Conservation (phyloP, 2,888 invertebrate genomes). For the Bembecia ichneumoniformis region DNA sequence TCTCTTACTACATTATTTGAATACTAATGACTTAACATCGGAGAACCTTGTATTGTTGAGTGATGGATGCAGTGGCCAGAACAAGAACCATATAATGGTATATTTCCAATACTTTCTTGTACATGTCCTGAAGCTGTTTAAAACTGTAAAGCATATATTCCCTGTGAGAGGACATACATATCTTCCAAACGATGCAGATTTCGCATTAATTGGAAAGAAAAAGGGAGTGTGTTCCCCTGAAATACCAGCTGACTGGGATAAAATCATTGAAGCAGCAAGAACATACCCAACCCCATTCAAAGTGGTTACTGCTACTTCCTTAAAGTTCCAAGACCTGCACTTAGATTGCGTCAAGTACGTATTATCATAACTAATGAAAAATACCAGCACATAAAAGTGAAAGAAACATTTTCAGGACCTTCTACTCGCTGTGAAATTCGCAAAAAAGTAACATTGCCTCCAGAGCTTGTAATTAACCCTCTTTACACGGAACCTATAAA, state of each 20-base stretch:
- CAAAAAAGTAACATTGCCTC: no score
- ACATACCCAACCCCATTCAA: slow-evolving; percentile 1
- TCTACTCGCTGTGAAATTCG: no score
- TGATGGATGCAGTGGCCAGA: slow-evolving; percentile 10
- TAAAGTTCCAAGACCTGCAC: slow-evolving; percentile 1
- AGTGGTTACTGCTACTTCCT: slow-evolving; percentile 2
- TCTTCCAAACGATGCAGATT: slow-evolving; percentile 7
- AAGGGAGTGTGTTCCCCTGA: no score
- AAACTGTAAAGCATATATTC: slow-evolving; percentile 6
- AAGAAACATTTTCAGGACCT: no score
- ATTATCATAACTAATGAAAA: no score
- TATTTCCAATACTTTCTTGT: slow-evolving; percentile 8
- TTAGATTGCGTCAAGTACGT: no score
- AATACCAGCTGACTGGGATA: neutral
- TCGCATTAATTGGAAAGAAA: slow-evolving; percentile 7
- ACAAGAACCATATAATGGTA: slow-evolving; percentile 9
- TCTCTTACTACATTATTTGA: slow-evolving; percentile 5
- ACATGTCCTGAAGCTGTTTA: slow-evolving; percentile 6
- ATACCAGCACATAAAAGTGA: no score
- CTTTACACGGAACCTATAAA: no score
- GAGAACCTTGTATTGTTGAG: slow-evolving; percentile 7
- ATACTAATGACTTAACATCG: slow-evolving; percentile 3
- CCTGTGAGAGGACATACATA: slow-evolving; percentile 6
- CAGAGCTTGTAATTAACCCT: no score
- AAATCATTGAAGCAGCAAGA: slow-evolving; percentile 1